phyloP scores from a whole-genome alignment of 2,797 vertebrate genomes.

The Bovichtus variegatus region DNA sequence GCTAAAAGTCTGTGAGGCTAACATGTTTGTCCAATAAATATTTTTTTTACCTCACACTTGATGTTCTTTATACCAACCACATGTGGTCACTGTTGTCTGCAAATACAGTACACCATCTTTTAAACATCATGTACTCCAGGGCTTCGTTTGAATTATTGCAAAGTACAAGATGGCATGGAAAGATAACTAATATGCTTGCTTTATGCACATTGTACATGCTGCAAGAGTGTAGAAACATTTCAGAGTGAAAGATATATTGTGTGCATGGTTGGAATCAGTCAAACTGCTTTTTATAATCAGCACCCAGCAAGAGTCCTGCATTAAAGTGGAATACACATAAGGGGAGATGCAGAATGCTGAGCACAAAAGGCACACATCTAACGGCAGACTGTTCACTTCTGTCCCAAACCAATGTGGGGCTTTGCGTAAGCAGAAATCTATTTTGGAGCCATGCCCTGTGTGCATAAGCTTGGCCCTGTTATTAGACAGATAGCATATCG shows the following conservation, averaged over 20 bases:
- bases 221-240: no score
- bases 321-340: no score
- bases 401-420: background rate
- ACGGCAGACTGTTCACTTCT: slow-evolving; percentile 1
- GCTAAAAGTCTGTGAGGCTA: slow-evolving; percentile 38
- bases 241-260: background rate
- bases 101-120: background rate
- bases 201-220: background rate
- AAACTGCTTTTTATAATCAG: background rate
- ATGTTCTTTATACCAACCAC: slow-evolving; percentile 45
- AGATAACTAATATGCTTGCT: background rate
- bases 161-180: background rate
- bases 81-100: slow-evolving; percentile 56
- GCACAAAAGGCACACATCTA: background rate
- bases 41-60: slow-evolving; percentile 68
- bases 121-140: background rate
- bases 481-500: slow-evolving; percentile 75
- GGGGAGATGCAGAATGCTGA: background rate
- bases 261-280: background rate
- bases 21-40: slow-evolving; percentile 77
- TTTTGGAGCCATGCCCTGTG: slow-evolving; percentile 38
- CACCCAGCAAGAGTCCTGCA: background rate
- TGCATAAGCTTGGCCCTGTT: slow-evolving; percentile 24
- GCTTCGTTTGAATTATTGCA: background rate
- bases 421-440: slow-evolving; percentile 37